phyloP scores from a whole-genome alignment of 2,113 vertebrate species.

The Ceuthmochares aereus region DNA sequence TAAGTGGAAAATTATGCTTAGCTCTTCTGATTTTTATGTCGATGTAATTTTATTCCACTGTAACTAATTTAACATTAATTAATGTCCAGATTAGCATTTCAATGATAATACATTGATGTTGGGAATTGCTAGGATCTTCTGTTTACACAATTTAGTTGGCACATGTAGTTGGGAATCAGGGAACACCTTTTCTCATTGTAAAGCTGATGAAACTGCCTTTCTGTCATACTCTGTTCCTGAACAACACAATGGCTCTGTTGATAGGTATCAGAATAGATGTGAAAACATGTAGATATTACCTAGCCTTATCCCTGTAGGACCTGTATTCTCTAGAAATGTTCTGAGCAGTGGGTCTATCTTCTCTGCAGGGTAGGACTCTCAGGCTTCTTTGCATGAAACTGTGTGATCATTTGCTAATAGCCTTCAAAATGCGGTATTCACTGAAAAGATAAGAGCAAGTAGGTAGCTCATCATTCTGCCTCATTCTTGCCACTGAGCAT shows the following conservation, averaged over 20 bases:
- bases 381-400: neutral
- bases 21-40: conserved; percentile 59
- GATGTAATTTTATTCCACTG: conserved; percentile 47
- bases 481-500: neutral
- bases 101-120: conserved; percentile 4
- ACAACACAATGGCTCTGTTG: neutral
- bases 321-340: neutral
- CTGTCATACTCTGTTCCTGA: neutral
- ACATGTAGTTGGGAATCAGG: neutral
- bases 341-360: neutral
- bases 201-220: neutral
- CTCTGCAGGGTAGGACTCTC: neutral
- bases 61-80: conserved; percentile 61
- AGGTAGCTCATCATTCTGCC: neutral
- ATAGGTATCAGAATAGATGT: neutral
- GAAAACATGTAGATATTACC: neutral
- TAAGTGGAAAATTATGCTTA: conserved; percentile 24
- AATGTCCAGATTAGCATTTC: conserved; percentile 61
- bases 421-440: neutral
- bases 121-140: conserved; percentile 51
- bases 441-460: neutral
- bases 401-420: neutral
- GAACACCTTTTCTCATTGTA: neutral
- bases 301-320: neutral
- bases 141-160: neutral